phyloP scores from a whole-genome alignment of 2,113 vertebrate genomes.

The Sebastes fasciatus region DNA sequence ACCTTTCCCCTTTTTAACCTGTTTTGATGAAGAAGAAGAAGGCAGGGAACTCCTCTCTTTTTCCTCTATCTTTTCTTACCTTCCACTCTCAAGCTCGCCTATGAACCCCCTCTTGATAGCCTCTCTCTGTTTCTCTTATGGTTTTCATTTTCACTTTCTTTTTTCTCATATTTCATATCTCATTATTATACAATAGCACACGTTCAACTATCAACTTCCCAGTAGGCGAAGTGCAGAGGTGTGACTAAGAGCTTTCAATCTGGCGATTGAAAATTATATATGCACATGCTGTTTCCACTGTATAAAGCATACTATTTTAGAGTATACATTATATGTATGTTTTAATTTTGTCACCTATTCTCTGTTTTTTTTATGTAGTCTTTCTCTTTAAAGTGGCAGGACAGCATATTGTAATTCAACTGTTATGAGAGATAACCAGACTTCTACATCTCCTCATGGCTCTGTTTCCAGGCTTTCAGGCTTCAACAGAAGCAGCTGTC shows the following conservation, averaged over 20 bases:
- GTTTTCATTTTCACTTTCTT: not conserved
- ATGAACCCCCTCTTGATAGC: not conserved
- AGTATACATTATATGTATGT: not conserved
- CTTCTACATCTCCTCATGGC: too few species aligned
- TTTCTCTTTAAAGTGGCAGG: not conserved
- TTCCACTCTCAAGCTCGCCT: not conserved
- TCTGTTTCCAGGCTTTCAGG: too few species aligned
- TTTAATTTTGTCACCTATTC: not conserved
- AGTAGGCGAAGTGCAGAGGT: not conserved
- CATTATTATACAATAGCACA: not conserved
- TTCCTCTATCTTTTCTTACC: not conserved
- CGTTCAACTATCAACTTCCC: not conserved
- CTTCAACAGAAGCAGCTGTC: too few species aligned
- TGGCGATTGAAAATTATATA: not conserved
- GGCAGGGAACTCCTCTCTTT: not conserved
- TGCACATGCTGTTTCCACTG: not conserved
- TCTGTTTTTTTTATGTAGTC: not conserved
- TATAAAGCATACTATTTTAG: not conserved
- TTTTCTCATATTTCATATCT: not conserved
- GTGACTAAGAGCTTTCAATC: not conserved
- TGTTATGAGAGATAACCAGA: too few species aligned
- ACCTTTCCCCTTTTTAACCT: not conserved
- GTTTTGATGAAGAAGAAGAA: not conserved
- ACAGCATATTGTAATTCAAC: too few species aligned
- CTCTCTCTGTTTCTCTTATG: not conserved